Evolutionary conservation across 2,888 invertebrate genomes (phyloP).

Genomic region (Calephelis perditalis): DNA sequence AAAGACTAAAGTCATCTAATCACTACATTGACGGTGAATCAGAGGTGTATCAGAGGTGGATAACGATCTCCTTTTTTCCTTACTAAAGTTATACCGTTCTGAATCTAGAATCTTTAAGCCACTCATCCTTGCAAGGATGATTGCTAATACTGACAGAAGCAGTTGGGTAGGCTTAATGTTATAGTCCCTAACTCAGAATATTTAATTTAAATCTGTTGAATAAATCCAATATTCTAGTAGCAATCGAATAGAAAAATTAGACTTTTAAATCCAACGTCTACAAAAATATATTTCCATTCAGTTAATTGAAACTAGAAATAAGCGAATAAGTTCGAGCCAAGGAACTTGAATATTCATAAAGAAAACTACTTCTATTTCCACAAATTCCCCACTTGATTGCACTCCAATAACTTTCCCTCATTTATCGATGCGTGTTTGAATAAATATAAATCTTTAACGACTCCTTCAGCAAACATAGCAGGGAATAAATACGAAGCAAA

Average conservation of each 20-base stretch:
- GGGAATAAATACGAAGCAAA: neutral
- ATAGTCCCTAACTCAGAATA: no score
- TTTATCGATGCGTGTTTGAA: slow-evolving; percentile 10
- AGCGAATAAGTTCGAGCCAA: slow-evolving; percentile 1
- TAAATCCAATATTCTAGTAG: no score
- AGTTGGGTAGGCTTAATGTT: no score
- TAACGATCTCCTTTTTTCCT: no score
- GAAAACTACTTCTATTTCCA: slow-evolving; percentile 8
- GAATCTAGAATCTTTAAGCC: no score
- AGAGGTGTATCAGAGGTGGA: no score
- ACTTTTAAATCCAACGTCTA: slow-evolving; percentile 1
- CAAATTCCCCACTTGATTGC: slow-evolving; percentile 9
- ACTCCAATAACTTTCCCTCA: slow-evolving; percentile 6
- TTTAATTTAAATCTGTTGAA: no score
- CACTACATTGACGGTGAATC: no score
- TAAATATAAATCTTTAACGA: slow-evolving; percentile 7
- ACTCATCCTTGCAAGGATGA: no score
- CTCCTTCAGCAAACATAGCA: neutral
- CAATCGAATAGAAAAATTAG: neutral
- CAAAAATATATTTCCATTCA: neutral
- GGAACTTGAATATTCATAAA: slow-evolving; percentile 1
- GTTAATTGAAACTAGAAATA: slow-evolving; percentile 3
- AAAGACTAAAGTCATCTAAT: no score
- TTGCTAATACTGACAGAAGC: no score
- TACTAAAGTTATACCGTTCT: no score